Base-by-base conservation (phyloP, 2,113 vertebrate species). In the Bostrychus sinensis region DNA sequence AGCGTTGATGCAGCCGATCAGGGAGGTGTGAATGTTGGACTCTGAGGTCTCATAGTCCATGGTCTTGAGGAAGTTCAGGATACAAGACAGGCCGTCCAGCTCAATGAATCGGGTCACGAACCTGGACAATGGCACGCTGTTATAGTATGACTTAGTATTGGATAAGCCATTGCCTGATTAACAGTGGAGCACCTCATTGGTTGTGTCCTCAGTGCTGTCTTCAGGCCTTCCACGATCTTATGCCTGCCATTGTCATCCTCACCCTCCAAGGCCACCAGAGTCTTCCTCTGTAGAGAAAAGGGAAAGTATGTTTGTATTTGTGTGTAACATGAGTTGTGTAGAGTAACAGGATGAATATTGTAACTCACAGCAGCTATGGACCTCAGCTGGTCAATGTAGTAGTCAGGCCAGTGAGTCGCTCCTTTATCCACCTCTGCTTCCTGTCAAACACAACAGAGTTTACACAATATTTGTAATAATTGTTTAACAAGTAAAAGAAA, bases 1-100 rank as follows among this genome's bases (percentile, higher is more conserved):
- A 1, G 96, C 95, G 85, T 98, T 98, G 85, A 98, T 95, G 88
- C 96, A 98, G 81, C 96, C 96, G 16, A 98, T 97, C 89, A 98
- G 81, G 6, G 96, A 96, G 45, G 96, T 97, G 89, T 97, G 96
- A 78, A 98, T 92, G 54, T 92, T 93, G 84, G 95, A 96, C 85
- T 98, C 95, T 0, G 91, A 92, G 1, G 93, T 97, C 77, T 94
- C 91, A 0, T 94, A 95, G 88, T 97, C 96, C 96, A 98, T 98
- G 58, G 93, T 94, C 82, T 91, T 94, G 76, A 98, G 92, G 83
- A 97, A 97, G 78, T 96, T 95, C 71, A 98, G 86, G 82, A 98
- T 88, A 77, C 95, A 97, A 56, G 93, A 93, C 80, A 98, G 86
- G 61, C 96, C 96, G 23, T 98, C 95, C 81, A 96, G 66, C 66